Percentiles rank a stretch among this genome's conserved stretches.
Evolutionary conservation across 1,140 invertebrate genomes (phyloP).

Genomic region (Aphaenogaster ashmeadi): DNA sequence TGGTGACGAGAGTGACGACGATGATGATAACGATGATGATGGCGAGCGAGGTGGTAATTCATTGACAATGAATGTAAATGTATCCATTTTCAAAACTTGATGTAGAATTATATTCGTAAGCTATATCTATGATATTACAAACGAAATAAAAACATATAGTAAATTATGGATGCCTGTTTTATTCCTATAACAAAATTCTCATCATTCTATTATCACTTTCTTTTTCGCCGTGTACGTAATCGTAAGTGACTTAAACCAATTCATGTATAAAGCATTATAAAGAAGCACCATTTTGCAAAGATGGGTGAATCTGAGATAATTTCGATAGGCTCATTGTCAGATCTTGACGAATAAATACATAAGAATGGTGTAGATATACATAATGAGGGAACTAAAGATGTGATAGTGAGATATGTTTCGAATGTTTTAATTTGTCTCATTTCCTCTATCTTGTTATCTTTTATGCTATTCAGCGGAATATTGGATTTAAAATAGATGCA

Average conservation of each 20-base stretch:
- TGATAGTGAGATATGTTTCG: background rate
- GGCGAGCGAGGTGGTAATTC: slow-evolving; percentile 83
- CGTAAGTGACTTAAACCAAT: background rate
- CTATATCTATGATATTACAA: slow-evolving; percentile 87
- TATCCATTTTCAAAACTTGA: slow-evolving; percentile 88
- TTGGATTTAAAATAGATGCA: background rate
- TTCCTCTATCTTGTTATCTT: background rate
- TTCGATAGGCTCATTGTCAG: background rate
- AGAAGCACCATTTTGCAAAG: background rate
- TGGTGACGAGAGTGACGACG: slow-evolving; percentile 59
- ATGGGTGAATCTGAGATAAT: background rate
- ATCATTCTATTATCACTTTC: slow-evolving; percentile 22
- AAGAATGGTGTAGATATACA: background rate
- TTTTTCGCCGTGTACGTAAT: background rate
- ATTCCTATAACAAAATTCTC: slow-evolving; percentile 10
- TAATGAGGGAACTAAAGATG: background rate
- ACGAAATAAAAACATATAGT: slow-evolving; percentile 87
- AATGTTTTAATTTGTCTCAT: background rate
- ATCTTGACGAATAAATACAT: background rate
- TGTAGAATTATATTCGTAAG: slow-evolving; percentile 88
- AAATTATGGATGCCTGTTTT: slow-evolving; percentile 80
- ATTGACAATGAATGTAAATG: slow-evolving; percentile 88
- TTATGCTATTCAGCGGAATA: background rate
- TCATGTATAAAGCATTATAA: background rate
- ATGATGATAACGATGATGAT: slow-evolving; percentile 70